Evolutionary conservation across 2,113 vertebrate genomes (phyloP), one percentile per base, ranked within the genome.

Genomic region (Urocolius indicus): DNA sequence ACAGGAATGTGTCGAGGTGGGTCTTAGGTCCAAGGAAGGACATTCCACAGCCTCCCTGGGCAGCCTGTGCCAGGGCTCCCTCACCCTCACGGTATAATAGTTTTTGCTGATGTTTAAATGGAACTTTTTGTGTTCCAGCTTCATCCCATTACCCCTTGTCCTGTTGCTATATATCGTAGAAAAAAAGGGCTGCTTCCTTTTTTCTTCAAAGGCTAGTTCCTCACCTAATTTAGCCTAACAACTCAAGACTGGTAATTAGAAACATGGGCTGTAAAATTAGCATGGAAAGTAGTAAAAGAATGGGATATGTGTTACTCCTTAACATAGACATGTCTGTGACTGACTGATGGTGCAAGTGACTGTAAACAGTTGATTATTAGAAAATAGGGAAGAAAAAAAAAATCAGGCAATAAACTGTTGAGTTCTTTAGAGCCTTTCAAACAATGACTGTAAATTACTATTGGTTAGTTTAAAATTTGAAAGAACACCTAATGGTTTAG

Each of bases 351-450:
- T 81, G 16, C 6, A 46, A 83, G 43, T 2, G 57, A 45, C 16
- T 46, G 54, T 61, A 84, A 51, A 9, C 1, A 49, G 22, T 12
- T 62, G 7, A 24, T 74, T 55, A 11, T 38, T 55, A 75, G 38
- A 48, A 78, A 26, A 10, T 3, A 46, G 15, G 15, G 45, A 72
- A 38, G 32, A 11, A 9, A 9, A 3, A 20, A 62, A 52, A 43
- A 0, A 49, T 52, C n/a, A 34, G 3, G 2, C 2, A 41, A 23
- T 36, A 73, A 59, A 18, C 5, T 26, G 3, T 4, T 72, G 8
- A 7, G 6, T 5, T 63, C 5, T 80, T 63, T 13, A 75, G 27
- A 72, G 22, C 38, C 18, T 49, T 11, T 29, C 24, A 75, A 57
- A 27, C 3, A 58, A n/a, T 55, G 5, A 27, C 24, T 58, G 13